Base-by-base conservation (phyloP, 2,113 vertebrate genomes). In the Forbesichthys papilliferus region DNA sequence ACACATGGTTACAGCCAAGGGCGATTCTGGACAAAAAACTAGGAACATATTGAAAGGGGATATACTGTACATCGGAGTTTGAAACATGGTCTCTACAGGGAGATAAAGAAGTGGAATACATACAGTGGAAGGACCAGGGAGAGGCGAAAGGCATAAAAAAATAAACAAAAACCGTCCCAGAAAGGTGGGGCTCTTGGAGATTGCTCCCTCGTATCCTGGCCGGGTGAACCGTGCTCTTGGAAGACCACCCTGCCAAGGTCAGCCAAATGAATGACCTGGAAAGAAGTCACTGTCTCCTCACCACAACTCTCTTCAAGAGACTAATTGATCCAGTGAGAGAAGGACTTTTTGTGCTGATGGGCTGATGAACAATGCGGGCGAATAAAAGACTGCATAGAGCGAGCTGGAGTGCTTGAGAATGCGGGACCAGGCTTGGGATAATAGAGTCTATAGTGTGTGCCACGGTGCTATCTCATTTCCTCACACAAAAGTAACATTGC, bases 281-380 rank as follows among this genome's bases (percentile, higher is more conserved):
- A 85, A 80, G 82, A 78, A 85, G 73, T 53, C 68, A 72, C 77
- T 58, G 68, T 68, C 87, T 78, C 59, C 54, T 75, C 81, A 74
- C 55, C 61, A 20, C 70, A 62, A 74, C 83, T 86, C 82, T 73
- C 86, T 81, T 74, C 74, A 82, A 83, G 82, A 72, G 83, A 90
- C 89, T 92, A 92, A 93, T 93, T 92, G 90, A 91, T 90, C 89
- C 90, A 85, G 79, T 73, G 85, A 88, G 86, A 84, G 83, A 20
- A 61, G 9, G 11, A 64, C 61, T 14, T 53, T 85, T 74, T 86
- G 75, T 88, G 82, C 85, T 80, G 77, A 5, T 34, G 78, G 75
- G 77, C 82, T 84, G 88, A 89, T 87, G 88, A 90, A 87, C 88
- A 89, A 87, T 85, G 83, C 87, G 85, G 85, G 85, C 20, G 51